These are phyloP conservation scores for Patagioenas fasciata DNA, from an alignment of 2,113 vertebrate species.

Conservation along the genomic window DNA sequence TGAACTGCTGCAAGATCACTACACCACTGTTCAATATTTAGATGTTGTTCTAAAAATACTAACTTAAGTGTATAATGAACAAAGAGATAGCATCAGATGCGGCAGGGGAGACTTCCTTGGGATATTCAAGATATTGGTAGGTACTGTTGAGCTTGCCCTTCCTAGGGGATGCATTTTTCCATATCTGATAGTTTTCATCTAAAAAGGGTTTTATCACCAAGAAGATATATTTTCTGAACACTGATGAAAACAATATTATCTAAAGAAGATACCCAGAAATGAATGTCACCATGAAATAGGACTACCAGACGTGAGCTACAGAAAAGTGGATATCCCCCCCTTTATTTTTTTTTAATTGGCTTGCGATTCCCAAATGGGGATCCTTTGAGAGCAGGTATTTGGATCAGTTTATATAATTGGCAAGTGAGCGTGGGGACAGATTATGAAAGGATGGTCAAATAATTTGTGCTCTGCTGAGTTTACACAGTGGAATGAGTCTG, in stretches of 20 bases:
- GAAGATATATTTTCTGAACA: not conserved
- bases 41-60: not conserved
- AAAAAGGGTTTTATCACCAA: not conserved
- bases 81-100: not conserved
- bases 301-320: not conserved
- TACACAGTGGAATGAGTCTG: constrained; percentile 67
- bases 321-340: not conserved
- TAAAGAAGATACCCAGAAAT: not conserved
- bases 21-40: not conserved
- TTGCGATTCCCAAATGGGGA: constrained; percentile 24
- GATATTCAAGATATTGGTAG: not conserved
- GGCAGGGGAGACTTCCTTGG: not conserved
- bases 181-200: not conserved
- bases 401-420: constrained; percentile 67
- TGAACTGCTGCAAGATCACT: not conserved
- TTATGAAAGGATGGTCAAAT: constrained; percentile 70
- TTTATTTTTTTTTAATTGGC: constrained; percentile 24
- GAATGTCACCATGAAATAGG: not conserved
- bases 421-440: constrained; percentile 54
- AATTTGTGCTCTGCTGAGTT: constrained; percentile 68
- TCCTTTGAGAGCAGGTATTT: constrained; percentile 57
- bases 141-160: not conserved
- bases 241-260: not conserved
- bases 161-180: not conserved
- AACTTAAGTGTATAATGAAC: not conserved